A percentile compares a stretch with the other conserved stretches of the same genome.
Conservation (phyloP, 2,797 vertebrate species). For the Premnoplex brunnescens region DNA sequence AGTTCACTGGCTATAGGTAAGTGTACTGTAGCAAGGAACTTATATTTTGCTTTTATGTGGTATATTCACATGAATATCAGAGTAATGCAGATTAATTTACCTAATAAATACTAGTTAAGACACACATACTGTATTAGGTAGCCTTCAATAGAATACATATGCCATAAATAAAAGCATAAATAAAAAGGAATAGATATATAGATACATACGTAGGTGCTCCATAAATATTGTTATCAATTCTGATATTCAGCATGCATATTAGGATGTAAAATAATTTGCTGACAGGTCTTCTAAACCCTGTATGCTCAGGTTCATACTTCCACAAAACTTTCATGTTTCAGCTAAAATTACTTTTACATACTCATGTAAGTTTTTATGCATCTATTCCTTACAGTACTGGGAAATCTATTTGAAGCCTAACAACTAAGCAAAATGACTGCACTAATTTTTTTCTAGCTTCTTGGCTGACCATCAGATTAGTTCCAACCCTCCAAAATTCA, state of each 20-base stretch:
- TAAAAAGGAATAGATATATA: too few species aligned
- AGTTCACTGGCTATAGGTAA: too few species aligned
- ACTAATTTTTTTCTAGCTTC: not conserved
- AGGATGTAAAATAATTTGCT: not conserved
- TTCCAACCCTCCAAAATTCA: not conserved
- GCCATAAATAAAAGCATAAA: too few species aligned
- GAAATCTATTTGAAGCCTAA: not conserved
- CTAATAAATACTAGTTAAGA: too few species aligned
- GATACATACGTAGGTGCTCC: not conserved
- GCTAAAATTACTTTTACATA: not conserved
- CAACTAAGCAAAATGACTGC: not conserved
- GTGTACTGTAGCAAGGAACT: too few species aligned
- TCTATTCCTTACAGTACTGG: not conserved
- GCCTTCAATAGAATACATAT: too few species aligned
- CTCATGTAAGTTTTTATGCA: not conserved
- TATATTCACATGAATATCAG: too few species aligned
- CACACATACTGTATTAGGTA: too few species aligned
- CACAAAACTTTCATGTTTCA: not conserved
- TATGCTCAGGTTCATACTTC: not conserved
- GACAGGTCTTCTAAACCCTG: not conserved
- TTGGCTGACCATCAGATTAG: constrained; percentile 13
- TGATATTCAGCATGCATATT: not conserved
- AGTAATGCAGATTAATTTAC: too few species aligned
- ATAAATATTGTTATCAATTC: not conserved
- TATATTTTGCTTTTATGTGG: too few species aligned